Evolutionary conservation across 2,888 invertebrate species (phyloP), one percentile per base, ranked within the genome.

Genomic region (Protodeltote pygarga): DNA sequence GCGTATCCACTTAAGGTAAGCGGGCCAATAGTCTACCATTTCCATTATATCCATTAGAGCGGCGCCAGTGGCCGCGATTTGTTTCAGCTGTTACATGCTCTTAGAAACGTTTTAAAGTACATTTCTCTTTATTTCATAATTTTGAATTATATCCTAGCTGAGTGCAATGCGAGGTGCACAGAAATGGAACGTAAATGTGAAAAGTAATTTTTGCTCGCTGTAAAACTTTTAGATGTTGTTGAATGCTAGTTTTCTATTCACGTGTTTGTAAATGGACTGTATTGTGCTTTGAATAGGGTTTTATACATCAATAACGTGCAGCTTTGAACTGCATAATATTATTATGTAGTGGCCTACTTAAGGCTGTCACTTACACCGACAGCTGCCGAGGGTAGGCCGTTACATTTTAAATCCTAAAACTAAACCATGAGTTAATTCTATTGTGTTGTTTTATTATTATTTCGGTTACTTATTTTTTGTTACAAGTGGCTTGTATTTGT

Each of bases 111-210:
- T 85, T 80, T 79, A 79, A 73, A 83, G 75, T 75, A 73, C 77
- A 79, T 79, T 85, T 76, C 71, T 79, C 81, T 81, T 77, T 79
- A 83, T 83, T 80, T 78, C 74, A 82, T 81, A 81, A 79, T 79
- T 81, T 77, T 79, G 73, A 80, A 74, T 77, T 76, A 80, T 75
- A 59, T 67, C 61, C 55, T 52, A 52, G 58, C 51, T 61, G 63
- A 52, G 64, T 67, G 71, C 68, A 68, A 33, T 53, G 45, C 38
- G 35, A 51, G 50, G 59, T 62, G 52, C 27, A 10, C 35, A 57
- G 59, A 37, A 65, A 62, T 31, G 27, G 25, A 41, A 60, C 58
- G 40, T 50, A 48, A 41, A 63, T 59, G 40, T 46, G 45, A 55
- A 48, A 63, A 47, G 52, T 65, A 66, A 63, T 41, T 51, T 52